Evolutionary conservation across 1,140 invertebrate species (phyloP).

Genomic region (Calosoma granatense): DNA sequence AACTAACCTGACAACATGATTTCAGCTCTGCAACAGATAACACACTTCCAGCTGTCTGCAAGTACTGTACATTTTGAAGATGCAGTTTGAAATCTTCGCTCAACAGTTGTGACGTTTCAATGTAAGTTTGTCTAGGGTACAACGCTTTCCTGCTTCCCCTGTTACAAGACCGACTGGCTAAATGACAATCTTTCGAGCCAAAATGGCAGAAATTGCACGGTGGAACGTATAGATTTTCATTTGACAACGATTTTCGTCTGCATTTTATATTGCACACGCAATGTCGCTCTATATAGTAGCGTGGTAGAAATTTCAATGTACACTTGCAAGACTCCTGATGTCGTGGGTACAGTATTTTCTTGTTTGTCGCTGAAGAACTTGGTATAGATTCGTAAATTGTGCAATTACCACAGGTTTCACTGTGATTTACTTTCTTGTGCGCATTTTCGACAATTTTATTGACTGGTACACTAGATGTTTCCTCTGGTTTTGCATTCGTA

Average conservation of each 20-base stretch:
- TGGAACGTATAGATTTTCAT: conserved; percentile 40
- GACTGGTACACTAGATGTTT: conserved; percentile 2
- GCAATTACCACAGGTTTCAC: conserved; percentile 29
- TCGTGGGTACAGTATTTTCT: not conserved
- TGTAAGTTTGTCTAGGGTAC: conserved; percentile 30
- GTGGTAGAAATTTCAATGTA: not conserved
- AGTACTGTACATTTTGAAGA: conserved; percentile 55
- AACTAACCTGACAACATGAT: conserved; percentile 27
- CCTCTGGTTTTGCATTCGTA: conserved; percentile 12
- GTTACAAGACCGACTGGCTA: not conserved
- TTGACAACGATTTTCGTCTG: conserved; percentile 41
- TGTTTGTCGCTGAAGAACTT: conserved; percentile 15
- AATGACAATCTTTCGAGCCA: not conserved
- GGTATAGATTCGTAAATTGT: conserved; percentile 30
- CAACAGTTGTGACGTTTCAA: conserved; percentile 27
- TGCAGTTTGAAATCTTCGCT: conserved; percentile 54
- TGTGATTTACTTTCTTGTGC: conserved; percentile 23
- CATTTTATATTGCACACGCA: conserved; percentile 26
- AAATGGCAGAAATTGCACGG: conserved; percentile 28
- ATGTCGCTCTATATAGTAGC: conserved; percentile 18
- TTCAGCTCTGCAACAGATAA: conserved; percentile 33
- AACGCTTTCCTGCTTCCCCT: conserved; percentile 25
- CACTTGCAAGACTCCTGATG: not conserved
- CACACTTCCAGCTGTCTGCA: conserved; percentile 52
- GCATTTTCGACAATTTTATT: conserved; percentile 2